Conservation (phyloP, 2,888 invertebrate species). For the Doris montereyensis region DNA sequence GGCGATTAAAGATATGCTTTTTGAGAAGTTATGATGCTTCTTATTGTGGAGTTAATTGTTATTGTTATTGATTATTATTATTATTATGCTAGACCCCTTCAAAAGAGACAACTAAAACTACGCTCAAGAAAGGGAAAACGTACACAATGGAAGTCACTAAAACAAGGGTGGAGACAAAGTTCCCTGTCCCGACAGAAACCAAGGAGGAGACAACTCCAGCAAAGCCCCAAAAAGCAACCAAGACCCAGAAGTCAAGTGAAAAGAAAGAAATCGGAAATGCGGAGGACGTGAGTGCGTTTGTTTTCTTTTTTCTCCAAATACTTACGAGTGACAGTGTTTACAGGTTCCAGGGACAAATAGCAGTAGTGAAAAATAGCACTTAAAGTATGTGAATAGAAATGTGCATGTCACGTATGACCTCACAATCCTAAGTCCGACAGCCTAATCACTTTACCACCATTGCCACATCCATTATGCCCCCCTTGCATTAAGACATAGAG, state of each 20-base stretch:
- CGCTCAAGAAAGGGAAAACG: constrained; percentile 34
- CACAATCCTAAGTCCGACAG: too few relatives aligned
- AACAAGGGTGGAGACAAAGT: constrained; percentile 29
- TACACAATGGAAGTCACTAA: constrained; percentile 43
- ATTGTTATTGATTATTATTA: not conserved
- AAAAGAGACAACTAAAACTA: not conserved
- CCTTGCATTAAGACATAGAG: too few relatives aligned
- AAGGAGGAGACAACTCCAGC: constrained; percentile 43
- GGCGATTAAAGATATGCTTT: not conserved
- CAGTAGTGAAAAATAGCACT: too few relatives aligned
- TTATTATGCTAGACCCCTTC: not conserved
- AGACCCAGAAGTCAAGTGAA: too few relatives aligned
- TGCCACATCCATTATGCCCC: too few relatives aligned
- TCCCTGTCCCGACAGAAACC: constrained; percentile 43
- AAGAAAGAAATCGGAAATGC: constrained; percentile 32
- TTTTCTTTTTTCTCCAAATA: not conserved
- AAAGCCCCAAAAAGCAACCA: too few relatives aligned
- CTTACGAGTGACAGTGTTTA: too few relatives aligned
- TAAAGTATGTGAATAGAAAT: too few relatives aligned
- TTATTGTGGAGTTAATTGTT: not conserved
- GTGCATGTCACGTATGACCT: too few relatives aligned
- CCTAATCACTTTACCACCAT: too few relatives aligned
- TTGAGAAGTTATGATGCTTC: not conserved
- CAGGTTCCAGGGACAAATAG: too few relatives aligned
- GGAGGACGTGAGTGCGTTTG: constrained; percentile 15